Evolutionary conservation across 2,888 invertebrate genomes (phyloP).

Genomic region (Sinhomidia bicolor): DNA sequence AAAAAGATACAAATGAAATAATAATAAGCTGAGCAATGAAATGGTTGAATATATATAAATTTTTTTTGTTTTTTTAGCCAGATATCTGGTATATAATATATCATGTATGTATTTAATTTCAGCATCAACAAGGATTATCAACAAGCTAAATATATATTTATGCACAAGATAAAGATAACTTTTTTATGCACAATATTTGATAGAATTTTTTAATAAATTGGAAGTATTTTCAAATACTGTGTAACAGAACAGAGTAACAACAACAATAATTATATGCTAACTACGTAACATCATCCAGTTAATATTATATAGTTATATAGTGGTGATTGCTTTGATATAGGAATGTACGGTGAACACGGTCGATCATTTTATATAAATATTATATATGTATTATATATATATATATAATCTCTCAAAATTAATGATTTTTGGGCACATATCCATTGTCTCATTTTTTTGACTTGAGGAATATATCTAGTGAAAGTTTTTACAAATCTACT

Average conservation of each 20-base stretch:
- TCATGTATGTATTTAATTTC: slow-evolving; percentile 41
- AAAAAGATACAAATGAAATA: slow-evolving; percentile 29
- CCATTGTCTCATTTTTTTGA: too few species aligned
- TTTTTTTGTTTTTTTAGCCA: neutral
- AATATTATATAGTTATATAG: too few species aligned
- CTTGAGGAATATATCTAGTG: too few species aligned
- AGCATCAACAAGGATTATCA: slow-evolving; percentile 45
- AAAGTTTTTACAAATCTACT: slow-evolving; percentile 1
- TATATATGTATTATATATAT: neutral
- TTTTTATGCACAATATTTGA: too few species aligned
- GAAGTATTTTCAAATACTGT: slow-evolving; percentile 4
- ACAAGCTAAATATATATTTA: slow-evolving; percentile 16
- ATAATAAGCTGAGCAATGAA: slow-evolving; percentile 50
- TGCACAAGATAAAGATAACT: neutral
- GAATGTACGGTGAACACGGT: slow-evolving; percentile 4
- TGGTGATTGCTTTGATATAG: neutral
- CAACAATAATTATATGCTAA: neutral
- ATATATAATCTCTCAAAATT: neutral
- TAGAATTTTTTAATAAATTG: too few species aligned
- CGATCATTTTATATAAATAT: neutral
- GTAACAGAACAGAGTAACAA: too few species aligned
- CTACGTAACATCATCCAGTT: slow-evolving; percentile 18
- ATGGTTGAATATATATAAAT: neutral
- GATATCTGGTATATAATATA: too few species aligned
- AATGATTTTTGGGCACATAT: too few species aligned